phyloP scores from a whole-genome alignment of 2,888 invertebrate genomes.

The Heliconius charithonia region DNA sequence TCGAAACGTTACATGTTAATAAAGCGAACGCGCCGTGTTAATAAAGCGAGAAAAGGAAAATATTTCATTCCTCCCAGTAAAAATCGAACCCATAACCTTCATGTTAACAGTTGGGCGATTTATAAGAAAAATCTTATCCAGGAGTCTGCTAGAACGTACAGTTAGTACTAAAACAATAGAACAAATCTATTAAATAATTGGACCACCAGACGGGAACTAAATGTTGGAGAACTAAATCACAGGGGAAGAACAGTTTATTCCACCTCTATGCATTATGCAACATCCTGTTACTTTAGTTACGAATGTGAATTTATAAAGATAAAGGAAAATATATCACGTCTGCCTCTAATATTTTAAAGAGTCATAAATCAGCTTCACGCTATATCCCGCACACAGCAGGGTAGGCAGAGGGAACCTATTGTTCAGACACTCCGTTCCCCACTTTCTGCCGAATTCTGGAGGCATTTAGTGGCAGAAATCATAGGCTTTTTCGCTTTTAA shows the following conservation, averaged over 20 bases:
- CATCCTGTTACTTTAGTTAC: not conserved
- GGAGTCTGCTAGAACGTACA: not conserved
- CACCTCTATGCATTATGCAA: not conserved
- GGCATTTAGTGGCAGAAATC: no score
- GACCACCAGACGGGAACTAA: not conserved
- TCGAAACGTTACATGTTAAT: no score
- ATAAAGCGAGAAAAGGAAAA: not conserved
- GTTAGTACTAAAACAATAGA: not conserved
- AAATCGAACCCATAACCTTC: not conserved
- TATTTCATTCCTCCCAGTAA: not conserved
- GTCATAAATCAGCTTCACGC: not conserved
- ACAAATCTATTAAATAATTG: not conserved
- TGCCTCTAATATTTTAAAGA: no score
- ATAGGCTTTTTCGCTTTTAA: no score
- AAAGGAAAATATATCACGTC: no score
- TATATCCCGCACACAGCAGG: not conserved
- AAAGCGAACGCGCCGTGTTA: not conserved
- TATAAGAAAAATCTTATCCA: no score
- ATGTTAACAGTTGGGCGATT: no score
- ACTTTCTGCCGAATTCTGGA: no score
- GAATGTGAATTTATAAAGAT: no score
- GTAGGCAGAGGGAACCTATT: not conserved
- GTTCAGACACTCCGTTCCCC: not conserved
- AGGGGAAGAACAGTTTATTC: not conserved
- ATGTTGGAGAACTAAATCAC: not conserved